phyloP scores from a whole-genome alignment of 2,888 invertebrate genomes.

The Coelopa pilipes region DNA sequence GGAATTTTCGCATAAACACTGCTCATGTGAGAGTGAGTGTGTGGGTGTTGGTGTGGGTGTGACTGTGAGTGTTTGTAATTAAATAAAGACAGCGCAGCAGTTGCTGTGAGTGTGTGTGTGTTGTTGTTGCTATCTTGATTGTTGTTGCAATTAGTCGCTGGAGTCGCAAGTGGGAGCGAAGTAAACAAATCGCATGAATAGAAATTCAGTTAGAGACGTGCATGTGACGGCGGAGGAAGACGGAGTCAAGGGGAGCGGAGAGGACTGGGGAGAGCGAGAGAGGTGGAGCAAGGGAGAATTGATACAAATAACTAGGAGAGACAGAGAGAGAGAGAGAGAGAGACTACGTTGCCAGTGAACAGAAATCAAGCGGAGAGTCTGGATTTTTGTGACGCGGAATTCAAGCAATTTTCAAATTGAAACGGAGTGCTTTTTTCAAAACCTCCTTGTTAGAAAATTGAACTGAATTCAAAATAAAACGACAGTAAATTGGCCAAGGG shows the following conservation, averaged over 20 bases:
- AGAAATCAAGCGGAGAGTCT: too few relatives aligned
- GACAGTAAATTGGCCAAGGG: too few relatives aligned
- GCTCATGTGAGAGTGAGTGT: neutral
- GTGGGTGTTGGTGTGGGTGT: neutral
- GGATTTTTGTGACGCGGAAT: too few relatives aligned
- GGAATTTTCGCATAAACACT: neutral
- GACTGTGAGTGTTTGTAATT: slow-evolving; percentile 19
- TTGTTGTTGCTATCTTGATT: neutral
- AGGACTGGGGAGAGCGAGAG: neutral
- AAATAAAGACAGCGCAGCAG: slow-evolving; percentile 6
- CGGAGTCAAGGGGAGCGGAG: neutral
- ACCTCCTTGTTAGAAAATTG: too few relatives aligned
- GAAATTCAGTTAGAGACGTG: neutral
- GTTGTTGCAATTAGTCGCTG: slow-evolving; percentile 1
- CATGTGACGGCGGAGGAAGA: neutral
- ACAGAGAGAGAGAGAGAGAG: too few relatives aligned
- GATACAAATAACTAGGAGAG: too few relatives aligned
- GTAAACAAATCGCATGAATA: neutral
- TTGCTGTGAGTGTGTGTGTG: slow-evolving; percentile 6
- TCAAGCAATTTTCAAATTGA: too few relatives aligned
- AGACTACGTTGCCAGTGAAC: too few relatives aligned
- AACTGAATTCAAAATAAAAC: too few relatives aligned
- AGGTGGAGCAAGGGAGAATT: too few relatives aligned
- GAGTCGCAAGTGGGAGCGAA: neutral
- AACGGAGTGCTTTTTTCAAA: too few relatives aligned